Conservation (phyloP, 2,797 vertebrate genomes). For the Mus minutoides region DNA sequence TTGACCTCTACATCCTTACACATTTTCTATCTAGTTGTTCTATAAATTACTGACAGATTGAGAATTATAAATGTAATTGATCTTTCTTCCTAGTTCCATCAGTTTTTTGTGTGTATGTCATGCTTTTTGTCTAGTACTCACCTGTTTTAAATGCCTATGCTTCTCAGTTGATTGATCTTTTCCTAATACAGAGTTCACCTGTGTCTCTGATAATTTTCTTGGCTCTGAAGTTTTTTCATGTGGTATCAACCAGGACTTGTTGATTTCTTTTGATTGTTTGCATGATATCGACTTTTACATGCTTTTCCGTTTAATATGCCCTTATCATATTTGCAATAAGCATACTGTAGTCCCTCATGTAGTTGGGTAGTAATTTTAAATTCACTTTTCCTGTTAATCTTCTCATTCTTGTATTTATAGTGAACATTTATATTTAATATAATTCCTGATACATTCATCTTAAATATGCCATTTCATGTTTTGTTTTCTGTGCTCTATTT, state of each 20-base stretch:
- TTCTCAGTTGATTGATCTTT: background rate
- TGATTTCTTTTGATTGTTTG: slow-evolving; percentile 23
- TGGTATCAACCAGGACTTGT: background rate
- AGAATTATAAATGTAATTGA: background rate
- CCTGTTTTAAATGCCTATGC: slow-evolving; percentile 15
- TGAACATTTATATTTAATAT: slow-evolving; percentile 25
- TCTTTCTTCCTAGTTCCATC: slow-evolving; percentile 8
- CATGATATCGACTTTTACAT: background rate
- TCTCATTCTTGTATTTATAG: slow-evolving; percentile 20
- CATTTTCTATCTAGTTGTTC: background rate
- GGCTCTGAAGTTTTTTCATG: background rate
- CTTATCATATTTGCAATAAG: background rate
- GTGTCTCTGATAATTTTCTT: slow-evolving; percentile 41
- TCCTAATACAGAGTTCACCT: background rate
- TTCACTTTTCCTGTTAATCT: background rate
- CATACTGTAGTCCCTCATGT: background rate
- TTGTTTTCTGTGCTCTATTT: background rate
- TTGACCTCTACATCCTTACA: background rate
- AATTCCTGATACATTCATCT: slow-evolving; percentile 8
- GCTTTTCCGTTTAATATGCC: background rate
- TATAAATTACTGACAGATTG: background rate
- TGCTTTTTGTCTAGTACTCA: background rate
- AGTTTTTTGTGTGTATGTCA: background rate
- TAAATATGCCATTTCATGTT: background rate
- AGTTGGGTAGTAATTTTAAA: slow-evolving; percentile 15